These are phyloP conservation scores for Paratrypauchen microcephalus DNA, from an alignment of 2,797 vertebrate genomes.

Conservation along the genomic window DNA sequence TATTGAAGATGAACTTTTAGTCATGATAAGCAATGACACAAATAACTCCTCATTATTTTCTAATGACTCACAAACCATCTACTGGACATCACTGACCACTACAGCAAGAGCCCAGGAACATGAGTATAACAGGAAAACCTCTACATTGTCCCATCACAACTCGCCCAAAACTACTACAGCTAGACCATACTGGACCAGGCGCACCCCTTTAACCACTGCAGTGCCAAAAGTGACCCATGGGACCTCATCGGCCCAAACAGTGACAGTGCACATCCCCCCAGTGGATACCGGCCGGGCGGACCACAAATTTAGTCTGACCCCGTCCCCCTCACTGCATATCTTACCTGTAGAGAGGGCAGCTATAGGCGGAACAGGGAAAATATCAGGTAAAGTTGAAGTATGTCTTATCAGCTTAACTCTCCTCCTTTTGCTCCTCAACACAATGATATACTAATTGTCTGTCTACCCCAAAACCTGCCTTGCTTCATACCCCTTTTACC, in stretches of 20 bases:
- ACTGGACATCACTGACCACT: constrained; percentile 48
- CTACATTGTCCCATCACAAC: background rate
- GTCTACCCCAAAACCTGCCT: constrained; percentile 48
- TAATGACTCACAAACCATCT: constrained; percentile 52
- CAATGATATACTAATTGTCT: constrained; percentile 64
- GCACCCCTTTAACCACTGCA: constrained; percentile 45
- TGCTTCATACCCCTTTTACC: constrained; percentile 34
- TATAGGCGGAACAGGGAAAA: constrained; percentile 73
- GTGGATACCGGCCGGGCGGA: constrained; percentile 69
- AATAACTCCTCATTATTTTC: constrained; percentile 60
- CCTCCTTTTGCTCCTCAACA: constrained; percentile 64
- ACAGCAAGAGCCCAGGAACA: constrained; percentile 59
- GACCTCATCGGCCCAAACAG: constrained; percentile 56
- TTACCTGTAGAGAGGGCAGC: constrained; percentile 81
- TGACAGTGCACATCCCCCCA: constrained; percentile 64
- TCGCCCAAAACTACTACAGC: constrained; percentile 13
- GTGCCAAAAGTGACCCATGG: constrained; percentile 30
- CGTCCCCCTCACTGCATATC: constrained; percentile 62
- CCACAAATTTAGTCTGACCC: constrained; percentile 65
- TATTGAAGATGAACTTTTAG: constrained; percentile 11
- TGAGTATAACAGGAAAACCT: constrained; percentile 45
- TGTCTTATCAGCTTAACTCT: constrained; percentile 67
- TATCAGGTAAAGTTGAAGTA: constrained; percentile 79
- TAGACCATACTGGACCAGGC: constrained; percentile 42
- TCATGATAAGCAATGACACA: constrained; percentile 22